Evolutionary conservation across 2,797 vertebrate genomes (phyloP).

Genomic region (Alauda arvensis): DNA sequence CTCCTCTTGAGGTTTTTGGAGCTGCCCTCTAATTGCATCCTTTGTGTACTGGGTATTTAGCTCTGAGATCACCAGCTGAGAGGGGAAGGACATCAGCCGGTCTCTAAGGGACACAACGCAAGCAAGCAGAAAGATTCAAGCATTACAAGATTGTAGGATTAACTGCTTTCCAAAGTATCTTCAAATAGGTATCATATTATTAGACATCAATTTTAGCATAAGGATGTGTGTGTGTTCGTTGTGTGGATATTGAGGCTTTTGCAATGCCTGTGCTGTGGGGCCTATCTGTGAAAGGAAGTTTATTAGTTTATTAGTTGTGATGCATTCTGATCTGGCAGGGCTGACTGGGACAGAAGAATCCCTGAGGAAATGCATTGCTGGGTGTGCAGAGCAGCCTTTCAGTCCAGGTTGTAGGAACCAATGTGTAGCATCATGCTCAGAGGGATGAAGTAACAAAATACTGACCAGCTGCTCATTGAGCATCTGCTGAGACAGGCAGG

Average conservation of each 20-base stretch:
- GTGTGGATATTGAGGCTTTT: neutral
- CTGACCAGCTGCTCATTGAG: neutral
- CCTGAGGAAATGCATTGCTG: neutral
- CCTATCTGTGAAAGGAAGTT: neutral
- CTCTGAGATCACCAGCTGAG: neutral
- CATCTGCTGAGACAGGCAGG: neutral
- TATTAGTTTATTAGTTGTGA: neutral
- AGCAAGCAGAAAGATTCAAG: neutral
- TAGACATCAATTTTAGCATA: neutral
- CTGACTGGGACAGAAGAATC: neutral
- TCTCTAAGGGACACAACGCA: accelerated
- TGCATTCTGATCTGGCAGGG: neutral
- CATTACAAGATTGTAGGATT: neutral
- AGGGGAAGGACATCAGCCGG: neutral
- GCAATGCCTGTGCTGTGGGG: neutral
- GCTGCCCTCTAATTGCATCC: neutral
- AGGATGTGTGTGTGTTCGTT: neutral
- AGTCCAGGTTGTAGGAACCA: neutral
- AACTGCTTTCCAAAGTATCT: neutral
- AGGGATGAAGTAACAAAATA: neutral
- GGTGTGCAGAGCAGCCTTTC: neutral
- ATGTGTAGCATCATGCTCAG: neutral
- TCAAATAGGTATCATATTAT: neutral
- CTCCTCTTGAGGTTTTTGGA: neutral
- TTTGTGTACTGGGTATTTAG: neutral